phyloP scores from a whole-genome alignment of 2,797 vertebrate species.

The Micrastur ruficollis region DNA sequence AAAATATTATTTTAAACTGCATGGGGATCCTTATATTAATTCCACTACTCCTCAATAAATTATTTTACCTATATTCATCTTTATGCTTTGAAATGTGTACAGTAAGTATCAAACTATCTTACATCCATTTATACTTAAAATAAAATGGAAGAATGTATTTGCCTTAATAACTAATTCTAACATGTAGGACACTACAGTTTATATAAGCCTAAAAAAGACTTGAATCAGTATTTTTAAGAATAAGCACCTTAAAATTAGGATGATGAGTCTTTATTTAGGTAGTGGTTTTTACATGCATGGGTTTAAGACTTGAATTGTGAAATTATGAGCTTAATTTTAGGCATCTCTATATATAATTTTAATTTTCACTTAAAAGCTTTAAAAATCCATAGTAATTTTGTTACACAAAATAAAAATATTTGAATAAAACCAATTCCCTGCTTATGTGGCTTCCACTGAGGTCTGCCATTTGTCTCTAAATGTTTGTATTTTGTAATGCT shows the following conservation, averaged over 20 bases:
- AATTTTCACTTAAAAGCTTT: not conserved
- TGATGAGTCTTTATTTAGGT: not conserved
- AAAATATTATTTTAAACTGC: not conserved
- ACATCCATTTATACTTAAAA: not conserved
- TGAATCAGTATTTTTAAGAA: not conserved
- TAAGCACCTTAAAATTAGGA: not conserved
- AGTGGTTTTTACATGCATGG: not conserved
- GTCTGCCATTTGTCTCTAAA: not conserved
- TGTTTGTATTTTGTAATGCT: not conserved
- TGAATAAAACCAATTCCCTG: not conserved
- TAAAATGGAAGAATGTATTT: not conserved
- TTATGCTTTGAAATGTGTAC: not conserved
- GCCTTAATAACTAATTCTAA: not conserved
- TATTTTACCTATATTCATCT: not conserved
- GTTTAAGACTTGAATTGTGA: not conserved
- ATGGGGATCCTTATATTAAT: not conserved
- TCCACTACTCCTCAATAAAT: not conserved
- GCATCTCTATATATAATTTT: not conserved
- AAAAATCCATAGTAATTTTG: not conserved
- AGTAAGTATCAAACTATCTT: not conserved
- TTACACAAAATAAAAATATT: not conserved
- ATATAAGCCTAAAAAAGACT: not conserved
- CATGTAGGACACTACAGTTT: not conserved
- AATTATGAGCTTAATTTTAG: not conserved
- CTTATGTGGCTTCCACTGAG: not conserved